These are phyloP conservation scores for Lymantria monacha DNA, from an alignment of 2,888 invertebrate genomes.

Conservation along the genomic window DNA sequence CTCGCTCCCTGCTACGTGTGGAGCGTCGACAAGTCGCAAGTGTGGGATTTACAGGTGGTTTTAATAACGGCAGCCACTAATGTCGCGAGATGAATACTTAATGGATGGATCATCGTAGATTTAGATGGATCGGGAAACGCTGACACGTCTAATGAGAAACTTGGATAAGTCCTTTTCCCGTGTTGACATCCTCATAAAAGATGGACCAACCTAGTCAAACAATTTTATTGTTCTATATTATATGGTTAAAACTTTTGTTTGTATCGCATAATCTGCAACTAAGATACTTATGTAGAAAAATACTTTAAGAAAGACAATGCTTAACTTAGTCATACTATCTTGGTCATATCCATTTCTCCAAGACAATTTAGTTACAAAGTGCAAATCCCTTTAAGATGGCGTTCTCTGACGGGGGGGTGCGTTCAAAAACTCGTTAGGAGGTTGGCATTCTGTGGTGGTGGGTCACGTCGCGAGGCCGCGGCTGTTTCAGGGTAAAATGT, in stretches of 20 bases:
- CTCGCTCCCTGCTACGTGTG: conserved; percentile 59
- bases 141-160: conserved; percentile 53
- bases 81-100: conserved; percentile 81
- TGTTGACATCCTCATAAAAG: conserved; percentile 10
- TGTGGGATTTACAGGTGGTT: conserved; percentile 80
- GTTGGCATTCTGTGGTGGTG: conserved; percentile 68
- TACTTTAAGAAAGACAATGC: neutral
- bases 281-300: neutral
- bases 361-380: conserved; percentile 73
- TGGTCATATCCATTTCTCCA: conserved; percentile 48
- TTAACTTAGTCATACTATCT: conserved; percentile 13
- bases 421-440: conserved; percentile 80
- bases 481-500: conserved; percentile 63
- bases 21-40: conserved; percentile 64
- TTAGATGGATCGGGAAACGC: conserved; percentile 53
- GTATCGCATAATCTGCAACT: no score
- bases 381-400: conserved; percentile 77
- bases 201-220: neutral
- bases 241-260: no score
- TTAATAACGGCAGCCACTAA: conserved; percentile 79
- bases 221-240: no score
- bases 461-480: conserved; percentile 66
- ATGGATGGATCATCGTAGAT: conserved; percentile 71
- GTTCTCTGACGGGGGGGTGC: conserved; percentile 60
- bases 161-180: conserved; percentile 21